phyloP scores from a whole-genome alignment of 2,888 invertebrate genomes.

The Spicauda simplicius region DNA sequence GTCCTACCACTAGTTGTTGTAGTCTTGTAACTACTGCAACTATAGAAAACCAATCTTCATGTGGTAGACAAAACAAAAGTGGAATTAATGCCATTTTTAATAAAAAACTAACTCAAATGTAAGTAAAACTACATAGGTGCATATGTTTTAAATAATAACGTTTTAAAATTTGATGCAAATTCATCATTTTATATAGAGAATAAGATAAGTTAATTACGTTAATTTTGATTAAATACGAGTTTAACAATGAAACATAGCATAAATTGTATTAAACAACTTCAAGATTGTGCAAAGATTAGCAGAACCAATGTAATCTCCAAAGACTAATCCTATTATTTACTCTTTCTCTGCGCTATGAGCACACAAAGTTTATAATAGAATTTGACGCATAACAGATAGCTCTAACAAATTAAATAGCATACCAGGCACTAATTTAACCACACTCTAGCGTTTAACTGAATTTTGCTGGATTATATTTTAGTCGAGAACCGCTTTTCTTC shows the following conservation, averaged over 20 bases:
- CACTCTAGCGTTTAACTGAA: not conserved
- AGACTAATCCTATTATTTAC: not conserved
- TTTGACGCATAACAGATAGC: constrained; percentile 54
- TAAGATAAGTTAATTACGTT: too few species aligned
- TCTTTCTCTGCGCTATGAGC: not conserved
- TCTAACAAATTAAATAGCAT: constrained; percentile 50
- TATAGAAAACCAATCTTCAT: constrained; percentile 27
- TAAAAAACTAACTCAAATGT: constrained; percentile 42
- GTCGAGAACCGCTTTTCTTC: not conserved
- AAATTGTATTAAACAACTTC: too few species aligned
- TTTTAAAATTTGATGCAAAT: too few species aligned
- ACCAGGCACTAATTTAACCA: not conserved
- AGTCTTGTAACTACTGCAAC: constrained; percentile 28
- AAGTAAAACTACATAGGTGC: constrained; percentile 27
- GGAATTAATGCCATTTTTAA: constrained; percentile 29
- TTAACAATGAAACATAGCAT: too few species aligned
- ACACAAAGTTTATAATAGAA: constrained; percentile 61
- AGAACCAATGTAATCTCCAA: not conserved
- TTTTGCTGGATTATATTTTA: constrained; percentile 9
- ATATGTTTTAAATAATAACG: too few species aligned
- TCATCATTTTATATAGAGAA: too few species aligned
- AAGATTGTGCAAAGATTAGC: not conserved
- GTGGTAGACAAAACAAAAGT: constrained; percentile 28
- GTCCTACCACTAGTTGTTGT: constrained; percentile 41
- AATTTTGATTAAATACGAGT: too few species aligned